phyloP scores from a whole-genome alignment of 2,113 vertebrate species.

The Telmatochromis brichardi region DNA sequence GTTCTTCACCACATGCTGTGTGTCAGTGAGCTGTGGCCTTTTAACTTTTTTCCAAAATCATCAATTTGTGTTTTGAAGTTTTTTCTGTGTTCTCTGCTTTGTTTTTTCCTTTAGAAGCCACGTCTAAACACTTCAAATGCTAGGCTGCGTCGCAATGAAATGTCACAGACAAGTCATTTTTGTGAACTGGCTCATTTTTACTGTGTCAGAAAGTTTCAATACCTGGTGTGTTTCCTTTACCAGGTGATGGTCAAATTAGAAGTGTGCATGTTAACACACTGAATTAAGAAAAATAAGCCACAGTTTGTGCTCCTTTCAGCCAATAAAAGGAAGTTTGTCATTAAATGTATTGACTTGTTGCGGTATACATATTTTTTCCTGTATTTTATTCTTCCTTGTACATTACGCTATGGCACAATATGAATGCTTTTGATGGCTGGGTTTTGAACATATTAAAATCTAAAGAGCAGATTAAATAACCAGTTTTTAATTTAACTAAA shows the following conservation, averaged over 20 bases:
- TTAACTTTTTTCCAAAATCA: background rate
- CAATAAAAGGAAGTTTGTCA: slow-evolving; percentile 49
- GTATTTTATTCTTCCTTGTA: slow-evolving; percentile 68
- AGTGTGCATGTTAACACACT: slow-evolving; percentile 55
- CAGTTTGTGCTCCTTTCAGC: slow-evolving; percentile 36
- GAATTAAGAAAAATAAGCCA: slow-evolving; percentile 24
- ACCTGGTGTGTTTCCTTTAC: background rate
- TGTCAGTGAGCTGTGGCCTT: background rate
- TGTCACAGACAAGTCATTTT: background rate
- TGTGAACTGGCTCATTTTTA: background rate
- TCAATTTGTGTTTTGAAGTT: background rate
- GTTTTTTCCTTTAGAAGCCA: background rate
- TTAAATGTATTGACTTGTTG: slow-evolving; percentile 58
- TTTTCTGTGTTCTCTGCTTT: background rate
- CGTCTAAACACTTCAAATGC: background rate
- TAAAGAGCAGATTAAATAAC: slow-evolving; percentile 43
- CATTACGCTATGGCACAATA: slow-evolving; percentile 60
- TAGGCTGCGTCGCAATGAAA: background rate
- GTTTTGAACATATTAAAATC: slow-evolving; percentile 54
- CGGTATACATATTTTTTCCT: slow-evolving; percentile 60
- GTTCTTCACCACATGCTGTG: background rate
- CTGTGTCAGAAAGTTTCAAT: background rate
- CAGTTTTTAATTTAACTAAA: slow-evolving; percentile 11
- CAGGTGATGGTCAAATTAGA: background rate
- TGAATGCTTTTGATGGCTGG: slow-evolving; percentile 53